Evolutionary conservation across 2,113 vertebrate genomes (phyloP), one percentile per base, ranked within the genome.

Genomic region (Heterocephalus glaber): DNA sequence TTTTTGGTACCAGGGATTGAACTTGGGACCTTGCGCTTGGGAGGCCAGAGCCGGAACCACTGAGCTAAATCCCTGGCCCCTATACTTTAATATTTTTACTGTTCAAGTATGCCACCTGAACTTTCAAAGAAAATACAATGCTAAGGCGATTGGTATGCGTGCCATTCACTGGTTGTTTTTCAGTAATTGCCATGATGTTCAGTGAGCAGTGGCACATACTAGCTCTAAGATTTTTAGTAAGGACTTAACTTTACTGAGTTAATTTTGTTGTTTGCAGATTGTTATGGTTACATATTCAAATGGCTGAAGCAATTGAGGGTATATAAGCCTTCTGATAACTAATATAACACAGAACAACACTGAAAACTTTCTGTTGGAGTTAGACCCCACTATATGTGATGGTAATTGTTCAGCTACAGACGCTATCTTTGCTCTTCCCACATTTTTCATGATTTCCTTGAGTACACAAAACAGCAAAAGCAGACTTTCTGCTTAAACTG

Each of bases 111-210:
- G 17, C 85, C 56, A 41, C 13, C 14, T 72, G 20, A 85, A 76
- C 82, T 61, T 83, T 60, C 26, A 80, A 91, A 74, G 35, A 81
- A 95, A 93, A 83, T 81, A 26, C 66, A 72, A 54, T 83, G 60
- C 44, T 90, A 68, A 82, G 66, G 35, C n/a, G 44, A 0, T 60
- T 56, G 3, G 19, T 35, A 13, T 28, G 0, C 4, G 35, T 68
- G 7, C 20, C 47, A 14, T 58, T 79, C 17, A n/a, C 16, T 61
- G 58, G 28, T 3, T 3, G 63, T 7, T 95, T 74, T 60, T 89
- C 35, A 70, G 47, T 95, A 58, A 80, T 33, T 76, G n/a, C 91
- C 4, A 6, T 22, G 5, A 80, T 80, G 26, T 66, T 19, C 4
- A 10, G 22, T 70, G n/a, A 83, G 65, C 4, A 30, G 16, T 63